phyloP scores from a whole-genome alignment of 2,113 vertebrate species.

The Syngnathus floridae region DNA sequence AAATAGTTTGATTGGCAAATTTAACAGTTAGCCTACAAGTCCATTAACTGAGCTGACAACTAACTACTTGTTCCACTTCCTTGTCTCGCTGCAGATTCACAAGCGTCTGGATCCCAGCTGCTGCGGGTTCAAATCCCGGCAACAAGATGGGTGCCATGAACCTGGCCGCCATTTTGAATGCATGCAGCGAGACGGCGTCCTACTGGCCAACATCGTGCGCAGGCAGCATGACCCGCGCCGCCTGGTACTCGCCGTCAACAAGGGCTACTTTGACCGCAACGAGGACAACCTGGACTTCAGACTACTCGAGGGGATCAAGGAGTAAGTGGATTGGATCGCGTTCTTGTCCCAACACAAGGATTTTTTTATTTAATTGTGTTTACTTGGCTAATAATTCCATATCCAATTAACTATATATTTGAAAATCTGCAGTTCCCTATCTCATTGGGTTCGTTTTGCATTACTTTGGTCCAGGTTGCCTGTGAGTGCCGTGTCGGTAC shows the following conservation, averaged over 20 bases:
- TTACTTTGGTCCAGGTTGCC: slow-evolving; percentile 76
- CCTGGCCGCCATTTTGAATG: slow-evolving; percentile 71
- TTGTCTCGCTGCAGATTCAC: slow-evolving; percentile 74
- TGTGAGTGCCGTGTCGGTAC: slow-evolving; percentile 78
- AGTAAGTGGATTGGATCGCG: slow-evolving; percentile 75
- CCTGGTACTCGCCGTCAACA: slow-evolving; percentile 84
- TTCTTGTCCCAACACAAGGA: too few species aligned
- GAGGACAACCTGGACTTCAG: slow-evolving; percentile 94
- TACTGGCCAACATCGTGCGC: slow-evolving; percentile 79
- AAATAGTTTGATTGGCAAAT: too few species aligned
- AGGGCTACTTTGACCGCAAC: slow-evolving; percentile 88
- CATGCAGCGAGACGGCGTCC: slow-evolving; percentile 61
- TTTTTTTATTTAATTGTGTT: neutral
- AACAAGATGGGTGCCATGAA: slow-evolving; percentile 77
- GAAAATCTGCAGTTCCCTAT: neutral
- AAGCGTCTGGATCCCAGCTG: slow-evolving; percentile 86
- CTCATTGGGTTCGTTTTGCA: neutral
- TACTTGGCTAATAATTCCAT: too few species aligned
- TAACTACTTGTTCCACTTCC: neutral
- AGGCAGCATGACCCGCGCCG: slow-evolving; percentile 73
- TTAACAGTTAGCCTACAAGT: too few species aligned
- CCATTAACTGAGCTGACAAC: neutral
- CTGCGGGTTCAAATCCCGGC: slow-evolving; percentile 90
- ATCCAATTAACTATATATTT: too few species aligned
- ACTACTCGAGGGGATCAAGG: slow-evolving; percentile 86